These are phyloP conservation scores for Brachyptera risi DNA, from an alignment of 2,888 invertebrate species.

Conservation along the genomic window DNA sequence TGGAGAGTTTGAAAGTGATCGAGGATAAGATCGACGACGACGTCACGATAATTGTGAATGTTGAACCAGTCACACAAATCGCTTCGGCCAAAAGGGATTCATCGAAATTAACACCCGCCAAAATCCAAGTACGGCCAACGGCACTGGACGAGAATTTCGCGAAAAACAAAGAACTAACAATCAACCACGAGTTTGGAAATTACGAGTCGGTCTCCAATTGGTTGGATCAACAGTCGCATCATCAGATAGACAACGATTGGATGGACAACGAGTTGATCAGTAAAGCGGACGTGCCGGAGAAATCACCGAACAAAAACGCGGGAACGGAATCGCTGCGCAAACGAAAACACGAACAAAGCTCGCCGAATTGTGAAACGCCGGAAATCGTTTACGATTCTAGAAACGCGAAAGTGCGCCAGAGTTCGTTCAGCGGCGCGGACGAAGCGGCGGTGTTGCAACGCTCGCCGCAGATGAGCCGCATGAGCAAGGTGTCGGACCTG, in stretches of 20 bases:
- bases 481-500: too few species aligned
- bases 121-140: neutral
- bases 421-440: neutral
- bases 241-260: neutral
- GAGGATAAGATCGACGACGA: neutral
- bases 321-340: neutral
- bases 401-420: neutral
- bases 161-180: neutral
- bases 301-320: neutral
- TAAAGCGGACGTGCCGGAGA: neutral
- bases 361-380: neutral
- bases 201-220: conserved; percentile 3
- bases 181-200: neutral
- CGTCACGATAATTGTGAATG: neutral
- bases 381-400: neutral
- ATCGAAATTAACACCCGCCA: neutral
- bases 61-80: neutral
- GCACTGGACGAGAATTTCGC: neutral
- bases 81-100: neutral
- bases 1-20: neutral
- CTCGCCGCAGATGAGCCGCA: too few species aligned
- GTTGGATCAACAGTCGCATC: neutral
- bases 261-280: neutral
- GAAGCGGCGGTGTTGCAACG: neutral
- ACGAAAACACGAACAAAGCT: neutral